Percentiles rank a stretch among this genome's conserved stretches.
Evolutionary conservation across 2,888 invertebrate genomes (phyloP).

Genomic region (Noctua fimbriata): DNA sequence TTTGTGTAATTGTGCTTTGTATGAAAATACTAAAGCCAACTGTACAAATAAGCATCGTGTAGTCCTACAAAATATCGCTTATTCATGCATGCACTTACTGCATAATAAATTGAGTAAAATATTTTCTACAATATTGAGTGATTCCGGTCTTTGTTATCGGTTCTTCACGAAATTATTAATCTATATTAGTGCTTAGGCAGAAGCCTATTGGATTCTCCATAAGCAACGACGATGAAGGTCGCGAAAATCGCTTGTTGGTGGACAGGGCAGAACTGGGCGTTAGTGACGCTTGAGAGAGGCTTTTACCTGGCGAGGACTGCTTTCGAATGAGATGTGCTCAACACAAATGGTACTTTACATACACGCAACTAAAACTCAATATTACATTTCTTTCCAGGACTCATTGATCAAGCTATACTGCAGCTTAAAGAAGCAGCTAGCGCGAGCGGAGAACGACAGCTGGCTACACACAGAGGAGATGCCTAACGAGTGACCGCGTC

Average conservation of each 20-base stretch:
- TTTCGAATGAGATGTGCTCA: background rate
- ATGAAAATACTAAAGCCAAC: background rate
- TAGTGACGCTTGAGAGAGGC: too few relatives aligned
- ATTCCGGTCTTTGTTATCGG: background rate
- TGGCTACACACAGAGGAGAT: conserved; percentile 89
- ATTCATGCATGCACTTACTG: too few relatives aligned
- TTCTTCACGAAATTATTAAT: background rate
- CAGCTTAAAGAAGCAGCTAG: conserved; percentile 92
- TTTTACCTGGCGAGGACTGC: too few relatives aligned
- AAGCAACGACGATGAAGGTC: background rate
- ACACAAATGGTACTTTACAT: background rate
- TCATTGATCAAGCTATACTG: conserved; percentile 92
- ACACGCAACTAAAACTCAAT: conserved; percentile 5
- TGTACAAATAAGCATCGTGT: background rate
- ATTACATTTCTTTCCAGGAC: conserved; percentile 86
- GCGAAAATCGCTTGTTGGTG: background rate
- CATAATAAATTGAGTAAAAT: background rate
- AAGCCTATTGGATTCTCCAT: background rate
- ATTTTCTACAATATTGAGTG: background rate
- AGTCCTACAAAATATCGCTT: conserved; percentile 4
- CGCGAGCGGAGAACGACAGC: conserved; percentile 88
- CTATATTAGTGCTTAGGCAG: background rate
- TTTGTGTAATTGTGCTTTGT: background rate
- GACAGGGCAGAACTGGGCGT: background rate
- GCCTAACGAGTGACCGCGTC: conserved; percentile 84